Conservation (phyloP, 2,797 vertebrate species). For the Pelochelys cantorii region DNA sequence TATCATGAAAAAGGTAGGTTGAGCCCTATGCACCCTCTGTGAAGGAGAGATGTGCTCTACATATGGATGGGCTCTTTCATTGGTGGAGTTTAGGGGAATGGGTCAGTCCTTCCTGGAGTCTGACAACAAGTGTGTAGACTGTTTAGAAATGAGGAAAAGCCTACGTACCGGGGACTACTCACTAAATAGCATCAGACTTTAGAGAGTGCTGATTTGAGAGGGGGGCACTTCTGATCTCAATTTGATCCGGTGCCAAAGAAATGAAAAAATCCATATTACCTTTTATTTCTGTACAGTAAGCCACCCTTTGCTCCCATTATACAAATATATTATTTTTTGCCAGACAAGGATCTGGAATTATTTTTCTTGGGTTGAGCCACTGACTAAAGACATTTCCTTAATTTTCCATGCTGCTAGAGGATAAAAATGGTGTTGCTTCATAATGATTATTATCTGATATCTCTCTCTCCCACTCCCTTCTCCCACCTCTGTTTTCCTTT, state of each 20-base stretch:
- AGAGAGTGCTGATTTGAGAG: background rate
- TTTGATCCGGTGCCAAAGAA: background rate
- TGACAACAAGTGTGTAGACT: background rate
- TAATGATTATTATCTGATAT: background rate
- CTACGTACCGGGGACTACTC: background rate
- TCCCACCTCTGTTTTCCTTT: accelerated
- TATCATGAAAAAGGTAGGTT: background rate
- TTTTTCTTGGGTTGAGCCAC: background rate
- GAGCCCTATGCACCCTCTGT: background rate
- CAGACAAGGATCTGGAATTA: background rate
- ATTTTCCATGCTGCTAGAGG: background rate
- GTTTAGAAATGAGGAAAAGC: background rate
- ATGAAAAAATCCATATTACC: background rate
- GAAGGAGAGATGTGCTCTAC: background rate
- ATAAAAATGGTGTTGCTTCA: background rate
- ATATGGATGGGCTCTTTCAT: background rate
- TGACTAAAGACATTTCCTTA: background rate
- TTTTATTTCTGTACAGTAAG: background rate
- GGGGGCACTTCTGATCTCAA: background rate
- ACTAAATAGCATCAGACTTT: background rate
- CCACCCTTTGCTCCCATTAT: background rate
- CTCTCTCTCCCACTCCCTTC: accelerated
- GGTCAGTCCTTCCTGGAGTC: background rate
- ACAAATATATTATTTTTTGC: background rate
- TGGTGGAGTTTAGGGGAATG: background rate